These are phyloP conservation scores for Porites evermanni DNA, from an alignment of 92 coral and sea anemone genomes.

Conservation along the genomic window DNA sequence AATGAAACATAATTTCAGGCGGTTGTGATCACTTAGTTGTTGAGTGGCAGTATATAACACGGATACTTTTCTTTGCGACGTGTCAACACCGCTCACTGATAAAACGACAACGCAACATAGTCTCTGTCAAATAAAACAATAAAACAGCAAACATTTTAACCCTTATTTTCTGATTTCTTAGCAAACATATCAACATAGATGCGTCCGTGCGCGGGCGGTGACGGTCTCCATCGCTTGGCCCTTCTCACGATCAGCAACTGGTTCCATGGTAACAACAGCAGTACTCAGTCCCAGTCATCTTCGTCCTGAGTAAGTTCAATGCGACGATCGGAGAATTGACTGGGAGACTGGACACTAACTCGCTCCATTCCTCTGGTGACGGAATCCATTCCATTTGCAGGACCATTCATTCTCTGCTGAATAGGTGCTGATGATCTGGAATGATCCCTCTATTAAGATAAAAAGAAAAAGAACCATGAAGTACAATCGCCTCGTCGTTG, in stretches of 20 bases:
- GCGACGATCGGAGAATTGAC: not conserved
- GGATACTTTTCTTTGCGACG: too few species aligned
- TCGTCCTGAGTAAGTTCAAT: slow-evolving; percentile 12
- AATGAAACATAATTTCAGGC: too few species aligned
- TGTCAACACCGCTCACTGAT: too few species aligned
- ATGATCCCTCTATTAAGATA: slow-evolving; percentile 23
- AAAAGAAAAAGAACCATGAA: not conserved
- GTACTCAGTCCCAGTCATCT: slow-evolving; percentile 45
- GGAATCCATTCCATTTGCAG: slow-evolving; percentile 1
- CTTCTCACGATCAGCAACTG: not conserved
- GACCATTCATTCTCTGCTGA: not conserved
- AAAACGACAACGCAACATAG: too few species aligned
- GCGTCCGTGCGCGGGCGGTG: too few species aligned
- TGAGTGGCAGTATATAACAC: too few species aligned
- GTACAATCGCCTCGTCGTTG: not conserved
- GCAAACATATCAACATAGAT: too few species aligned
- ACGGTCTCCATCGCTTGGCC: too few species aligned
- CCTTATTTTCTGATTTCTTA: too few species aligned
- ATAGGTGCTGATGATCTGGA: not conserved
- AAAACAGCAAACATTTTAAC: too few species aligned
- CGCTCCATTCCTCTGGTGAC: slow-evolving; percentile 23
- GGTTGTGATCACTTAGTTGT: too few species aligned
- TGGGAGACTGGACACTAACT: slow-evolving; percentile 23
- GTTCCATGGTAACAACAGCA: not conserved
- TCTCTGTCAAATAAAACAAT: too few species aligned